Conservation (phyloP, 2,888 invertebrate species). For the Cotesia congregata region DNA sequence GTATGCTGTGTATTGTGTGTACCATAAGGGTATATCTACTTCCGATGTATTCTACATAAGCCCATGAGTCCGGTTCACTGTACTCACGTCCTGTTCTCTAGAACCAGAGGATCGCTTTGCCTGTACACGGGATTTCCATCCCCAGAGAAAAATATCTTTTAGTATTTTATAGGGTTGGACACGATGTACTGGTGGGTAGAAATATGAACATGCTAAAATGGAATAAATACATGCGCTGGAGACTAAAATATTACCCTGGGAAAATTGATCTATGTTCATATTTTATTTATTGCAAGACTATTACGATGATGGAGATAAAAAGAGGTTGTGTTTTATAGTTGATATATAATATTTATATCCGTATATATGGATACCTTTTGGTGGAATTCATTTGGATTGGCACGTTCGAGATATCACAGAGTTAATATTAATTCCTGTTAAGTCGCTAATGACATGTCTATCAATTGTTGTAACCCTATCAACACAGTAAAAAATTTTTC, state of each 20-base stretch:
- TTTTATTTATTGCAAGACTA: background rate
- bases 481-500: too few relatives aligned
- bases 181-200: background rate
- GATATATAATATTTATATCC: too few relatives aligned
- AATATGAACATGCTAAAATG: background rate
- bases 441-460: too few relatives aligned
- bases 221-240: background rate
- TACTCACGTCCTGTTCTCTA: slow-evolving; percentile 53
- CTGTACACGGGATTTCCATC: slow-evolving; percentile 51
- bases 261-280: background rate
- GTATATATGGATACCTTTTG: too few relatives aligned
- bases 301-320: background rate
- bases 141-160: slow-evolving; percentile 62
- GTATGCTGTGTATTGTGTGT: background rate
- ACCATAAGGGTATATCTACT: background rate
- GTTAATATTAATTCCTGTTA: too few relatives aligned
- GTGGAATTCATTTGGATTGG: too few relatives aligned
- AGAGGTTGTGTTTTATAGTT: background rate
- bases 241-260: background rate
- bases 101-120: background rate
- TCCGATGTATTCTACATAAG: slow-evolving; percentile 51
- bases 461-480: too few relatives aligned
- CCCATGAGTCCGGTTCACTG: slow-evolving; percentile 41
- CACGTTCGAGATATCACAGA: too few relatives aligned
- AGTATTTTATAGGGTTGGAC: slow-evolving; percentile 54